Conservation (phyloP, 2,113 vertebrate species). For the Eira barbara region DNA sequence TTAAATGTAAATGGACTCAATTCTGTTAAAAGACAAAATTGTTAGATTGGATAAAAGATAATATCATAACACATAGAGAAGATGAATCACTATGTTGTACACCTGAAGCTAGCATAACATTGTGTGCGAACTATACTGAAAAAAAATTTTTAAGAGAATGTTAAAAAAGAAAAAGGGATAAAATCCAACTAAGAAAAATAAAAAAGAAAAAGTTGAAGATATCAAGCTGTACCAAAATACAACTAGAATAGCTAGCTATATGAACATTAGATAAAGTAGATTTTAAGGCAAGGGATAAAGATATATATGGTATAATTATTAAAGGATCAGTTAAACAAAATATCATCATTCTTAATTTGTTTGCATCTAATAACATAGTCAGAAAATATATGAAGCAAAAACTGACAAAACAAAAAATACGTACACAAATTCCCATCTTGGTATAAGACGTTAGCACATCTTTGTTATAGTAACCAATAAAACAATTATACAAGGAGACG, state of each 20-base stretch:
- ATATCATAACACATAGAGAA: background rate
- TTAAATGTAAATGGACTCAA: background rate
- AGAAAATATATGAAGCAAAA: constrained; percentile 48
- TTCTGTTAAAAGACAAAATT: constrained; percentile 27
- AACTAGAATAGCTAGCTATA: background rate
- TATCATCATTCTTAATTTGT: background rate
- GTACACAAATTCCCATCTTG: background rate
- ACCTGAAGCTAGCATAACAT: background rate
- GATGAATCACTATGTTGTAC: background rate
- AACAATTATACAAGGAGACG: background rate
- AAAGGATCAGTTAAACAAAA: background rate
- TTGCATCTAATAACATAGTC: background rate
- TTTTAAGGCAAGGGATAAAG: constrained; percentile 39
- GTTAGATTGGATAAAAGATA: background rate
- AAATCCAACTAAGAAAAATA: background rate
- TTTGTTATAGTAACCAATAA: background rate
- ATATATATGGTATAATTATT: constrained; percentile 16
- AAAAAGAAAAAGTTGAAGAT: background rate
- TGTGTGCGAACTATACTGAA: background rate
- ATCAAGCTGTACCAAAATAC: background rate
- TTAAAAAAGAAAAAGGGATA: background rate
- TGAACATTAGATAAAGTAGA: constrained; percentile 17
- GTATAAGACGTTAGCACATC: background rate
- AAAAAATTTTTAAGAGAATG: background rate
- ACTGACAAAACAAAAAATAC: background rate